A percentile compares a stretch with the other conserved stretches of the same genome.
Conservation (phyloP, 2,113 vertebrate species). For the Hippolais icterina region DNA sequence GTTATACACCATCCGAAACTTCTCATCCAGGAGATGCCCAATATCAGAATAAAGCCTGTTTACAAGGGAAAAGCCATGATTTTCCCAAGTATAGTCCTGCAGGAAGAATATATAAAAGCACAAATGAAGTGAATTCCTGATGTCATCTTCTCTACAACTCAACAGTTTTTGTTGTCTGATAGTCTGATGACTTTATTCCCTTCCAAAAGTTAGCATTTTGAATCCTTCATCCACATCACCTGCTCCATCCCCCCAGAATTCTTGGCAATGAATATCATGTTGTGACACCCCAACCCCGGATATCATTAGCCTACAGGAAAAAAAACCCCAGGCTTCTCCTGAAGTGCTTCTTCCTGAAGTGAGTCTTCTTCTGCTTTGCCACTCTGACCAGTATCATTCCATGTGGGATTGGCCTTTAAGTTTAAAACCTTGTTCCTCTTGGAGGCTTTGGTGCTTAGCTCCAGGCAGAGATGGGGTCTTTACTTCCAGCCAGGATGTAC, state of each 20-base stretch:
- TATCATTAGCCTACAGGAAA: neutral
- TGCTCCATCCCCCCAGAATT: neutral
- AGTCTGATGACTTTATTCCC: neutral
- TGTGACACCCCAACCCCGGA: neutral
- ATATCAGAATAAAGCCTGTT: constrained; percentile 88
- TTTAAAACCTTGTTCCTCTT: neutral
- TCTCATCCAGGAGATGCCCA: constrained; percentile 83
- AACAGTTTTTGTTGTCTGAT: neutral
- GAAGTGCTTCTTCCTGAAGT: neutral
- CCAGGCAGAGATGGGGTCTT: neutral
- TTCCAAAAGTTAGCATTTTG: neutral
- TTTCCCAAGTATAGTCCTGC: constrained; percentile 88
- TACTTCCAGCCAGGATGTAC: neutral
- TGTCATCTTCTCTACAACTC: neutral
- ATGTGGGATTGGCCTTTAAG: neutral
- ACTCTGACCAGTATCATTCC: neutral
- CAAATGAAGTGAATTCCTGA: neutral
- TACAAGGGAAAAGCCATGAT: constrained; percentile 86
- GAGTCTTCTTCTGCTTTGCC: neutral
- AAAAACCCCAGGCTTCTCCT: neutral
- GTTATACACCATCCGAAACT: constrained; percentile 85
- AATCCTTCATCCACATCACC: neutral
- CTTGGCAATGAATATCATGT: neutral
- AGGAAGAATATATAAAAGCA: neutral
- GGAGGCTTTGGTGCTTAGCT: neutral